Evolutionary conservation across 2,888 invertebrate species (phyloP).

Genomic region (Periphyllus acericola): DNA sequence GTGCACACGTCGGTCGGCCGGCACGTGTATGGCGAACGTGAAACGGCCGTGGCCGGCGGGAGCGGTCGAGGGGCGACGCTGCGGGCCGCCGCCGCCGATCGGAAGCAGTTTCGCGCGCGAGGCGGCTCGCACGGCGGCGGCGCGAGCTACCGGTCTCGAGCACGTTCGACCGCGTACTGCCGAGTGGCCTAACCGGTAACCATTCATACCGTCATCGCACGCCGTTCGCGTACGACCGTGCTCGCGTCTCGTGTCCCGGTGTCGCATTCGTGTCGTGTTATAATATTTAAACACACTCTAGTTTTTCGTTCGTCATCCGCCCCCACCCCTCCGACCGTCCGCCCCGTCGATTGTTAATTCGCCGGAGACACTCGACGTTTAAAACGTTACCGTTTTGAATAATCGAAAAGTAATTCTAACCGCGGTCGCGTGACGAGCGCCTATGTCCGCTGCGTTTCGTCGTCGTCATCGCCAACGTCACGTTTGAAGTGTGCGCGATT

Average conservation of each 20-base stretch:
- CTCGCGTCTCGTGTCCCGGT: background rate
- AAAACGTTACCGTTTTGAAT: too few relatives aligned
- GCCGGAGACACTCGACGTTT: too few relatives aligned
- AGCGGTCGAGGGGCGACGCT: background rate
- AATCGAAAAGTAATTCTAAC: too few relatives aligned
- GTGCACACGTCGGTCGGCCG: background rate
- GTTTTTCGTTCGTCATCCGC: too few relatives aligned
- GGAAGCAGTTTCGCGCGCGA: slow-evolving; percentile 30
- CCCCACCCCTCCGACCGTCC: too few relatives aligned
- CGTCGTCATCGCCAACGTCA: too few relatives aligned
- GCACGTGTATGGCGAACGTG: slow-evolving; percentile 39
- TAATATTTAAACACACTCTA: too few relatives aligned
- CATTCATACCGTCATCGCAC: background rate
- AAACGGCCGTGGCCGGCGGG: background rate
- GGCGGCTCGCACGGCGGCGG: background rate
- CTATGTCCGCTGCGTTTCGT: too few relatives aligned
- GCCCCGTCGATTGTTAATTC: too few relatives aligned
- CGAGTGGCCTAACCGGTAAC: background rate
- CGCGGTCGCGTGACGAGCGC: too few relatives aligned
- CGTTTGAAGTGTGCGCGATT: background rate
- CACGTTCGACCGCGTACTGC: background rate
- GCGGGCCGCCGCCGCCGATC: background rate
- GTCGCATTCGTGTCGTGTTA: background rate
- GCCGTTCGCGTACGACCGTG: background rate
- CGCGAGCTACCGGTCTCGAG: slow-evolving; percentile 42